Conservation (phyloP, 2,113 vertebrate species). For the Tursiops truncatus region DNA sequence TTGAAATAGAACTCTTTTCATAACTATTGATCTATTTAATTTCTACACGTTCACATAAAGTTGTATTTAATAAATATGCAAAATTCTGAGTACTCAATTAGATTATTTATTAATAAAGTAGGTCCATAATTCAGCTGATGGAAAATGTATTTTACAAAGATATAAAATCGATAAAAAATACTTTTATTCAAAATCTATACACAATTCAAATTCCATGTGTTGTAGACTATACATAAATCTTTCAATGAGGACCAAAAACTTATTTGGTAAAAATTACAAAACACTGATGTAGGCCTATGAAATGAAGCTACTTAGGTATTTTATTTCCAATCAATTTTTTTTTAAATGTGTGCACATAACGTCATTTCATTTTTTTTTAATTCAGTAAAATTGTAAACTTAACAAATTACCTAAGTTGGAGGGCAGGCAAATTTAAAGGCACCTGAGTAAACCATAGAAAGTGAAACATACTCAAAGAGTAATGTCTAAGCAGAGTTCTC, state of each 20-base stretch:
- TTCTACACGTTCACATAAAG: not conserved
- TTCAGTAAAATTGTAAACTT: not conserved
- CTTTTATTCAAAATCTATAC: slow-evolving; percentile 6
- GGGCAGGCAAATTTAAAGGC: not conserved
- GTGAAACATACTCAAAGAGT: not conserved
- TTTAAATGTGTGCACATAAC: not conserved
- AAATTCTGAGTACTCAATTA: slow-evolving; percentile 13
- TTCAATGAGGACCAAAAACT: not conserved
- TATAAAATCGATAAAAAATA: slow-evolving; percentile 46
- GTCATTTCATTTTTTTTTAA: not conserved
- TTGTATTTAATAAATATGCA: slow-evolving; percentile 45
- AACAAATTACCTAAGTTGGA: not conserved
- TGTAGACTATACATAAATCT: not conserved
- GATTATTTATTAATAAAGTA: slow-evolving; percentile 67
- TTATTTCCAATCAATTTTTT: not conserved
- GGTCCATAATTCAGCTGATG: not conserved
- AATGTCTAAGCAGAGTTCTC: not conserved
- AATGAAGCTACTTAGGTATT: not conserved
- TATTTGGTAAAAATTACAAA: slow-evolving; percentile 10
- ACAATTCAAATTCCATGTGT: not conserved
- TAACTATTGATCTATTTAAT: not conserved
- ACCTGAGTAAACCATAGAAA: not conserved
- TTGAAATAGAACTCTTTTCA: not conserved
- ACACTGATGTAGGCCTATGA: slow-evolving; percentile 12
- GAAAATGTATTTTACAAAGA: not conserved